Evolutionary conservation across 2,888 invertebrate species (phyloP).

Genomic region (Melanchra persicariae): DNA sequence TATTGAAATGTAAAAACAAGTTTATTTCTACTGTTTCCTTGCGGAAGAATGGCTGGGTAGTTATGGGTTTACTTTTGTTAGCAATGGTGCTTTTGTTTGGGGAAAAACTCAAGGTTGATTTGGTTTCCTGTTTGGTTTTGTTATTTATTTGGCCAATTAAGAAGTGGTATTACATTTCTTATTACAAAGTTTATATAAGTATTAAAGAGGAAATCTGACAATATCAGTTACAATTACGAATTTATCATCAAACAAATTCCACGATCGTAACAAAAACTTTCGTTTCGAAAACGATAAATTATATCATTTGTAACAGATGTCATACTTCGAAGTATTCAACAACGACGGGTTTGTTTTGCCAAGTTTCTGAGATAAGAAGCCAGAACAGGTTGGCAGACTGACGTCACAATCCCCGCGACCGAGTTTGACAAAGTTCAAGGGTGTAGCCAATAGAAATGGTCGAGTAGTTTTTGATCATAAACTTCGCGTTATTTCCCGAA

Average conservation of each 20-base stretch:
- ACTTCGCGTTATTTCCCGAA: slow-evolving; percentile 28
- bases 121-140: not conserved
- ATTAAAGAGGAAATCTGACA: not conserved
- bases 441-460: slow-evolving; percentile 54
- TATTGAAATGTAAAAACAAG: slow-evolving; percentile 20
- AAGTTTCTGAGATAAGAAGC: slow-evolving; percentile 64
- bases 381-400: slow-evolving; percentile 63
- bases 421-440: slow-evolving; percentile 71
- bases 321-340: slow-evolving; percentile 50
- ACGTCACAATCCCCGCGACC: slow-evolving; percentile 63
- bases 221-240: slow-evolving; percentile 16
- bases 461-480: slow-evolving; percentile 26
- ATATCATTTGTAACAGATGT: slow-evolving; percentile 61
- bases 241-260: slow-evolving; percentile 27
- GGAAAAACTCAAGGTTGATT: not conserved
- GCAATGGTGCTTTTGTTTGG: not conserved
- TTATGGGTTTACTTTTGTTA: not conserved
- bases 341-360: slow-evolving; percentile 49
- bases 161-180: not conserved
- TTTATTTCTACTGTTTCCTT: slow-evolving; percentile 17
- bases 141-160: slow-evolving; percentile 2
- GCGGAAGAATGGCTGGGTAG: not conserved
- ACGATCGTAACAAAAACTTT: slow-evolving; percentile 38
- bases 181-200: not conserved
- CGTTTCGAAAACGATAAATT: slow-evolving; percentile 57